Evolutionary conservation across 2,113 vertebrate species (phyloP).

Genomic region (Hassar affinis): DNA sequence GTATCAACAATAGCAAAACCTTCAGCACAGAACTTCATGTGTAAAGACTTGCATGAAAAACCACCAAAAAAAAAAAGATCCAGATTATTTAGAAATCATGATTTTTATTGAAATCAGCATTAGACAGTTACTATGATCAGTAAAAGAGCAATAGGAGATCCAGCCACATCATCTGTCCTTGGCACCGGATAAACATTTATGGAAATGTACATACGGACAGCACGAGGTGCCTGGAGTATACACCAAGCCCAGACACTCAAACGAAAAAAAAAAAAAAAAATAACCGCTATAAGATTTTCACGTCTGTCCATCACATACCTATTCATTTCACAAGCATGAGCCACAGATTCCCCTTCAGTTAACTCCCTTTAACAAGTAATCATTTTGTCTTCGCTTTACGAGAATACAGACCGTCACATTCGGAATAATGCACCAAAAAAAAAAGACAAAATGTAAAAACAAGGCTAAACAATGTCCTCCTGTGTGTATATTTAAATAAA

Average conservation of each 20-base stretch:
- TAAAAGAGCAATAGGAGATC: conserved; percentile 67
- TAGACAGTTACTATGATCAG: conserved; percentile 76
- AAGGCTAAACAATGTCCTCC: conserved; percentile 18
- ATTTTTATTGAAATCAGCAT: conserved; percentile 83
- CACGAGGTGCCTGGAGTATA: conserved; percentile 68
- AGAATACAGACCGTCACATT: conserved; percentile 11
- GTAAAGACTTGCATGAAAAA: neutral
- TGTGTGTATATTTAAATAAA: neutral
- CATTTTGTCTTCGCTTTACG: conserved; percentile 50
- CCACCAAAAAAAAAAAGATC: conserved; percentile 52
- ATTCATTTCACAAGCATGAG: conserved; percentile 57
- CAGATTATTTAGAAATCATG: conserved; percentile 76
- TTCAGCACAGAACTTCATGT: neutral
- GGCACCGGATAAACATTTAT: conserved; percentile 78
- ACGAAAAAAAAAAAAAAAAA: conserved; percentile 49
- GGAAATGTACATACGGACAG: conserved; percentile 59
- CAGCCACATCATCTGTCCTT: conserved; percentile 80
- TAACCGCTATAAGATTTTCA: conserved; percentile 58
- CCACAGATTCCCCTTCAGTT: conserved; percentile 45
- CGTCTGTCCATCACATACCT: conserved; percentile 57
- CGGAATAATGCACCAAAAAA: conserved; percentile 67
- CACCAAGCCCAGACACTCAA: conserved; percentile 66
- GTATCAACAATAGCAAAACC: neutral
- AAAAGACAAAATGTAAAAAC: conserved; percentile 54
- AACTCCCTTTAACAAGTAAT: conserved; percentile 32